These are phyloP conservation scores for Holothuria glaberrima DNA, from an alignment of 35 echinoderm and acorn worm genomes.

Conservation along the genomic window DNA sequence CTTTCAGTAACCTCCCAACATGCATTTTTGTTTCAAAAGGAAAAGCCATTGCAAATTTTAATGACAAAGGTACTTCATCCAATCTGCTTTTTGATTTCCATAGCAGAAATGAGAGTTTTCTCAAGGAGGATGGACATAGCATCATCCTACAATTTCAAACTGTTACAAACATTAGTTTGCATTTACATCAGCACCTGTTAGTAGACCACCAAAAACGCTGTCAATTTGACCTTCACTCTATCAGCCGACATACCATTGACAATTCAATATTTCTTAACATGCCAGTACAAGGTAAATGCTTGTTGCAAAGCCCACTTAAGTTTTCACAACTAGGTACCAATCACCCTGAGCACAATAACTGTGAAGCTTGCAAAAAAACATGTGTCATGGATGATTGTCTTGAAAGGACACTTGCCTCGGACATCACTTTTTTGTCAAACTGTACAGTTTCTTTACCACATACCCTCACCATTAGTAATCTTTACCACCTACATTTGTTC, in stretches of 20 bases:
- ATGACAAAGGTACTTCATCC: background rate
- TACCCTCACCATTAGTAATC: background rate
- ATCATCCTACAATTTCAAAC: background rate
- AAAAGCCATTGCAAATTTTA: background rate
- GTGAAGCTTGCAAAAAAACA: background rate
- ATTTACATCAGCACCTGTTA: background rate
- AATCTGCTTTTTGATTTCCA: background rate
- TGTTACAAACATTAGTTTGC: background rate
- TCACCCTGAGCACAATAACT: background rate
- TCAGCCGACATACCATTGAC: background rate
- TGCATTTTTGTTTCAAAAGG: background rate
- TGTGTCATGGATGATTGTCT: background rate
- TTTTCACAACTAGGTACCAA: background rate
- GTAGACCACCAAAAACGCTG: background rate
- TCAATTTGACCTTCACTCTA: slow-evolving; percentile 4
- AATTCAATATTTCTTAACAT: background rate
- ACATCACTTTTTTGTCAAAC: background rate
- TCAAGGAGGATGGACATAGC: background rate
- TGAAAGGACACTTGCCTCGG: background rate
- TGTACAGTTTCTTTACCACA: background rate
- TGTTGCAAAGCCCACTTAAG: background rate
- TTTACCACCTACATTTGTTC: background rate
- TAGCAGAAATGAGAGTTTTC: background rate
- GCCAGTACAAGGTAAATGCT: background rate
- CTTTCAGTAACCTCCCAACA: background rate